A percentile compares a stretch with the other conserved stretches of the same genome.
Evolutionary conservation across 2,113 vertebrate genomes (phyloP).

Genomic region (Channa maculata): DNA sequence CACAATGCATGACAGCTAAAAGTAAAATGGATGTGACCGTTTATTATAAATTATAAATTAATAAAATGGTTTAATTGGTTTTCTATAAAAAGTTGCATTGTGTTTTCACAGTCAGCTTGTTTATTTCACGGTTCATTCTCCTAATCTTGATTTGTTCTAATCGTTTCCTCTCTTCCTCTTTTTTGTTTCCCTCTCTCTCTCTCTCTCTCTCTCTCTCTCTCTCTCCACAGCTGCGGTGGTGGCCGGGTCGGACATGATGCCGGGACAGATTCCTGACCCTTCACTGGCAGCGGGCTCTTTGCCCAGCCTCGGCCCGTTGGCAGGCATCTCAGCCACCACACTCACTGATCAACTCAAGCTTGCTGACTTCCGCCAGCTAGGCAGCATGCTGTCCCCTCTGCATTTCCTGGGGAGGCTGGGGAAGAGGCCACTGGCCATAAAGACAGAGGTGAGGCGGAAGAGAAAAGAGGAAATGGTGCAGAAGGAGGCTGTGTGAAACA

Average conservation of each 20-base stretch:
- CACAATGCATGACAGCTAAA: no score
- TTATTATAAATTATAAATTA: no score
- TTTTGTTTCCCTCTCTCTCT: slow-evolving; percentile 1
- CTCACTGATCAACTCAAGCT: slow-evolving; percentile 93
- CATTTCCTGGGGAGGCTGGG: slow-evolving; percentile 92
- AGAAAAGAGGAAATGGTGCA: slow-evolving; percentile 15
- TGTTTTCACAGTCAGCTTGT: slow-evolving; percentile 2
- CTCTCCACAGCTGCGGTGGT: slow-evolving; percentile 61
- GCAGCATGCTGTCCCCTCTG: slow-evolving; percentile 90
- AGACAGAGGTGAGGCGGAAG: slow-evolving; percentile 88
- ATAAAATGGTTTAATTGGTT: background rate
- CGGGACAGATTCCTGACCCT: slow-evolving; percentile 96
- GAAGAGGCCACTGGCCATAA: slow-evolving; percentile 90
- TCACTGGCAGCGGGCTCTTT: slow-evolving; percentile 91
- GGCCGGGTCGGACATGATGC: slow-evolving; percentile 92
- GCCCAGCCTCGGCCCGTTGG: slow-evolving; percentile 91
- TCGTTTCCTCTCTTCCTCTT: slow-evolving; percentile 7
- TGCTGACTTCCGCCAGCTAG: slow-evolving; percentile 91
- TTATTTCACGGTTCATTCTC: background rate
- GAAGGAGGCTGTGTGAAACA: slow-evolving; percentile 3
- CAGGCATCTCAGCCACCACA: slow-evolving; percentile 91
- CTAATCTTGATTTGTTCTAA: slow-evolving; percentile 1
- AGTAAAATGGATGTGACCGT: no score
- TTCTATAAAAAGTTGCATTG: background rate
- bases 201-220: slow-evolving; percentile 2